Base-by-base conservation (phyloP, 2,113 vertebrate species). In the Dunckerocampus dactyliophorus region DNA sequence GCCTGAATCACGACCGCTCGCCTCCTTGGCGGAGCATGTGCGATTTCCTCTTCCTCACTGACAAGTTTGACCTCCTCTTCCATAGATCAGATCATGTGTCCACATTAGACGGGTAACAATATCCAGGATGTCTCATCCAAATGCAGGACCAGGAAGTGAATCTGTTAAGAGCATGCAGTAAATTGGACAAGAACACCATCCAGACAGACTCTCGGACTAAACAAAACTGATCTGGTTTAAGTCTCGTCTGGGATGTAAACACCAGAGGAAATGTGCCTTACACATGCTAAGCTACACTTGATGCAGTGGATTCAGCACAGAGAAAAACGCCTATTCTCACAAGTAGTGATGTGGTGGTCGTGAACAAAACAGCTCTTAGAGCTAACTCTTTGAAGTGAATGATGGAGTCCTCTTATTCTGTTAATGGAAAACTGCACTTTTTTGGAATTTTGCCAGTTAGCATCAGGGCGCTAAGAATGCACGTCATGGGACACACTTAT, bases 61-160 rank as follows among this genome's bases (percentile, higher is more conserved):
- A 83, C 59, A 65, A 16, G 0, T 19, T 8, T 77, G 67, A 71
- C 69, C 74, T 63, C 62, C 67, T 39, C 58, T 31, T 7, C 45
- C 57, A 61, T 51, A 77, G 49, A 71, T 69, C 69, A 80, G 66
- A 70, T 84, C 31, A 52, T 52, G 50, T 81, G 59, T 77, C 75
- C 37, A 34, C 50, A 65, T 73, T 21, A n/a, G 62, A 75, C 52
- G 34, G 13, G 65, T 80, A 84, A 85, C 67, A 74, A 70, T 84
- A 82, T 60, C 78, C 79, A 79, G 83, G 61, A 81, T 54, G 73
- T 73, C 69, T 74, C 46, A 39, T 76, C 49, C 69, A 56, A 67
- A 65, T 53, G 0, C 17, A 62, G 21, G 47, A 51, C 55, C 63
- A 67, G 75, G 67, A 75, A 82, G 57, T 42, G 31, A n/a, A 39